Evolutionary conservation across 2,113 vertebrate genomes (phyloP).

Genomic region (Gobius niger): DNA sequence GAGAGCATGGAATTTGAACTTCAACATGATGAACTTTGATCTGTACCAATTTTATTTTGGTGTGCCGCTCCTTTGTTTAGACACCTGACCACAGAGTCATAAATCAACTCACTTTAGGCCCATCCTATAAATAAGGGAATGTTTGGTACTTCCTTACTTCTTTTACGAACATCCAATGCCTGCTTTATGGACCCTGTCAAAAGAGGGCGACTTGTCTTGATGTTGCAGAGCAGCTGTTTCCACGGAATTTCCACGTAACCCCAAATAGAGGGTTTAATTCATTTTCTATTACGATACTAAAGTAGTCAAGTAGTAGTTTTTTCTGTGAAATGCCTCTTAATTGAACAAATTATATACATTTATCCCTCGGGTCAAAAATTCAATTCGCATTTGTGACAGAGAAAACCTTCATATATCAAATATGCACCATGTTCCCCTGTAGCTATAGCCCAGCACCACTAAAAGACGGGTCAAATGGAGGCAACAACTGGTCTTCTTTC

Average conservation of each 20-base stretch:
- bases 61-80: not conserved
- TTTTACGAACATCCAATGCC: not conserved
- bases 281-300: no score
- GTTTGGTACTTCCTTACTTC: not conserved
- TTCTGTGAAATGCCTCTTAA: no score
- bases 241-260: not conserved
- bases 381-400: no score
- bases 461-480: no score
- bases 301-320: no score
- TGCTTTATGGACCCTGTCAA: conserved; percentile 31
- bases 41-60: not conserved
- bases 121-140: conserved; percentile 1
- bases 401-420: no score
- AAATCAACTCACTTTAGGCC: conserved; percentile 12
- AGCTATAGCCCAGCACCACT: no score
- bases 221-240: conserved; percentile 44
- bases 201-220: conserved; percentile 25
- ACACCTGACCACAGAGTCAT: not conserved
- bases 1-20: not conserved
- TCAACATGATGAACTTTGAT: not conserved
- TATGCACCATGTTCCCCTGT: no score
- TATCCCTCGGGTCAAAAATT: no score
- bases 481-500: no score
- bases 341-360: no score
- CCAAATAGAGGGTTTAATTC: no score